Conservation (phyloP, 2,888 invertebrate genomes). For the Harpagoxenus sublaevis region DNA sequence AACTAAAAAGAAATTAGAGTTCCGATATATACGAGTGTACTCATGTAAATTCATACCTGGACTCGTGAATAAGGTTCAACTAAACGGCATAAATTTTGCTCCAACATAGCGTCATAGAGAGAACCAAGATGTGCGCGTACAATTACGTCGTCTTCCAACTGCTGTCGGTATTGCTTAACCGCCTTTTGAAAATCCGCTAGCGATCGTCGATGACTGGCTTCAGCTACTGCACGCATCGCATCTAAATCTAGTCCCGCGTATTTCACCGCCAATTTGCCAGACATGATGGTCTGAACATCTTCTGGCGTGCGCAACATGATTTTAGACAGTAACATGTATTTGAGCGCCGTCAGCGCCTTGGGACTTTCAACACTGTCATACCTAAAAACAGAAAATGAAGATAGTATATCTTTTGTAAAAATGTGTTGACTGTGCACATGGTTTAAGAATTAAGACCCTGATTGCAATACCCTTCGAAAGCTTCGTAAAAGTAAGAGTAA, state of each 20-base stretch:
- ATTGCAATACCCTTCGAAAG: constrained; percentile 95
- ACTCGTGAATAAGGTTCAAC: constrained; percentile 99
- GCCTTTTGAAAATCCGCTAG: constrained; percentile 98
- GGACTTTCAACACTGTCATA: constrained; percentile 95
- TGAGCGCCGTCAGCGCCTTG: constrained; percentile 97
- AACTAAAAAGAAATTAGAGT: not conserved
- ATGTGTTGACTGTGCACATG: not conserved
- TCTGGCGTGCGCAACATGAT: constrained; percentile 99
- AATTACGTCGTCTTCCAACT: constrained; percentile 98
- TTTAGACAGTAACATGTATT: constrained; percentile 99
- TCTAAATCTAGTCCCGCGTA: constrained; percentile 98
- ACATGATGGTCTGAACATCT: constrained; percentile 97
- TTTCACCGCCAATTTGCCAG: constrained; percentile 98
- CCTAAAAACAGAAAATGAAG: constrained; percentile 68
- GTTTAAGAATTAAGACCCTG: not conserved
- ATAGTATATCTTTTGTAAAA: not conserved
- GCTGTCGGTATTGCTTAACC: constrained; percentile 94
- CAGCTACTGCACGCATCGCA: constrained; percentile 99
- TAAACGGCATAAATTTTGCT: constrained; percentile 99
- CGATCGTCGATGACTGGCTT: constrained; percentile 98
- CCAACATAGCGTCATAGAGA: constrained; percentile 99
- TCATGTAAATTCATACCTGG: constrained; percentile 87
- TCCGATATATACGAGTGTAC: not conserved
- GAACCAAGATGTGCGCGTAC: constrained; percentile 98
- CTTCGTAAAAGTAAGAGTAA: constrained; percentile 99